Evolutionary conservation across 2,113 vertebrate species (phyloP).

Genomic region (Cricetomys ansorgei): DNA sequence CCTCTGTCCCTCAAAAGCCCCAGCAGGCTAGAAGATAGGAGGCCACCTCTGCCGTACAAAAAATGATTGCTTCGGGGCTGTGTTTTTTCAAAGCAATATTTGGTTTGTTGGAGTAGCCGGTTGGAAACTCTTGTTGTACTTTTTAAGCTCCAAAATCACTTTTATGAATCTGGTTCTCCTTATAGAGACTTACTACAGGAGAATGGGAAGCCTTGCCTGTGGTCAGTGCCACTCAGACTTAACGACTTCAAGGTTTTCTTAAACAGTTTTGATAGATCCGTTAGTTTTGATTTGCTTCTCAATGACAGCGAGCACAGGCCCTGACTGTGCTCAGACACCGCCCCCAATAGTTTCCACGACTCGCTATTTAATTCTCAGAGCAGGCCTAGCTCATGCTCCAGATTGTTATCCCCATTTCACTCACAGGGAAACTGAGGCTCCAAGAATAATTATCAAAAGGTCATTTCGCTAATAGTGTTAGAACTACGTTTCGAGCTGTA

Average conservation of each 20-base stretch:
- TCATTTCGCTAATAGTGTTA: background rate
- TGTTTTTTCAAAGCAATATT: background rate
- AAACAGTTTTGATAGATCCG: background rate
- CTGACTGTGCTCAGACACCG: background rate
- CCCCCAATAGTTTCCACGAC: background rate
- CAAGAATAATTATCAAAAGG: background rate
- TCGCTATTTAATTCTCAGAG: background rate
- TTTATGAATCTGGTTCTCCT: background rate
- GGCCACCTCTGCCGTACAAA: background rate
- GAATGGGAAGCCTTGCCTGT: conserved; percentile 27
- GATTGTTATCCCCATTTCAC: background rate
- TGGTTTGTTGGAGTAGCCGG: background rate
- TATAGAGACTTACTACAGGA: background rate
- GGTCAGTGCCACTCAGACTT: background rate
- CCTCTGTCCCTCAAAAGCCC: background rate
- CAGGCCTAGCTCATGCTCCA: background rate
- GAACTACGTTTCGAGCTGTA: conserved; percentile 1
- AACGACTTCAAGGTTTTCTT: background rate
- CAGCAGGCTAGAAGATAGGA: background rate
- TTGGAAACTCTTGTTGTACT: conserved; percentile 9
- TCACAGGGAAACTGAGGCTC: background rate
- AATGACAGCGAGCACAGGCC: background rate
- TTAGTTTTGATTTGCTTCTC: conserved; percentile 37
- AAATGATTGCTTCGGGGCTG: background rate
- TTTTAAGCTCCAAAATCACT: background rate